Evolutionary conservation across 2,797 vertebrate species (phyloP).

Genomic region (Pterois miles): DNA sequence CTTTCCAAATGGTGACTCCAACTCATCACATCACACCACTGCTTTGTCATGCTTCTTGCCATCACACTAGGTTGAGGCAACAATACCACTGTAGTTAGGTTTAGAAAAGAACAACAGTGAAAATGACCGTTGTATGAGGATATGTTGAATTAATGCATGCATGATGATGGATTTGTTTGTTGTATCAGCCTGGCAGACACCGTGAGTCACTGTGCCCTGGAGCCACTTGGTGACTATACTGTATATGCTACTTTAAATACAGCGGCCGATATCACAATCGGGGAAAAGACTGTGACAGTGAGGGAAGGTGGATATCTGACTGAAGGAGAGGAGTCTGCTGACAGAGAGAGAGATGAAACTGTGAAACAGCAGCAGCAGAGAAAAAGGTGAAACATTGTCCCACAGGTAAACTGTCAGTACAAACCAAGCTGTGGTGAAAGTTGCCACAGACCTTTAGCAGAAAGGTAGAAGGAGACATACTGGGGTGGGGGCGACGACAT

Average conservation of each 20-base stretch:
- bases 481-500: not conserved
- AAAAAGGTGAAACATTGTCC: slow-evolving; percentile 18
- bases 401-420: slow-evolving; percentile 35
- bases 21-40: no score
- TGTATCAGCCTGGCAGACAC: slow-evolving; percentile 22
- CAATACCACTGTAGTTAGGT: no score
- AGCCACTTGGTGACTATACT: slow-evolving; percentile 29
- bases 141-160: not conserved
- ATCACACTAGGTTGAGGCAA: no score
- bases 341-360: not conserved
- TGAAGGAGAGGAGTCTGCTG: not conserved
- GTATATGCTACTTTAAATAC: slow-evolving; percentile 9
- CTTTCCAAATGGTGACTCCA: not conserved
- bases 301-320: not conserved
- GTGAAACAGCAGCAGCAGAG: slow-evolving; percentile 17
- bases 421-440: slow-evolving; percentile 32
- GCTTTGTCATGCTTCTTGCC: no score
- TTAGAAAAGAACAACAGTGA: no score
- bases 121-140: not conserved
- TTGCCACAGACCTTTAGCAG: slow-evolving; percentile 29
- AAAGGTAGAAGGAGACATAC: slow-evolving; percentile 15
- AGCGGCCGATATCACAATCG: not conserved
- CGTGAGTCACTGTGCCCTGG: slow-evolving; percentile 46
- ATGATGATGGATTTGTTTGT: slow-evolving; percentile 12
- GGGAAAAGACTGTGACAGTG: not conserved